phyloP scores from a whole-genome alignment of 2,888 invertebrate species.

The Rhingia rostrata region DNA sequence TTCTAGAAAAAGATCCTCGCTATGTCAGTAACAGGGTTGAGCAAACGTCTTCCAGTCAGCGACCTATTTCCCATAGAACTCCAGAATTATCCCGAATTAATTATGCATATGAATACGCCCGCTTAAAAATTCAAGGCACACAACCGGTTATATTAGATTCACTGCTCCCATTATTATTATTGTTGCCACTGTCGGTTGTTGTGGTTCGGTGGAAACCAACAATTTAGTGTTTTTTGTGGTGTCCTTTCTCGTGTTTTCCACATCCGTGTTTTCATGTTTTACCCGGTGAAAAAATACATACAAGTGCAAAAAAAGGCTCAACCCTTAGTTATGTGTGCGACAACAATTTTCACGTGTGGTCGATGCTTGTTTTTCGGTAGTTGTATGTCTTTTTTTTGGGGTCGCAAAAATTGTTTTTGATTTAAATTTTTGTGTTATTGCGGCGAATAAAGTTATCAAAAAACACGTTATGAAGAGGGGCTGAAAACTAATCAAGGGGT shows the following conservation, averaged over 20 bases:
- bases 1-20: constrained; percentile 25
- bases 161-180: constrained; percentile 42
- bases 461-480: neutral
- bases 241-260: constrained; percentile 46
- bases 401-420: constrained; percentile 66
- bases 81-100: constrained; percentile 57
- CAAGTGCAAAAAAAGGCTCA: constrained; percentile 11
- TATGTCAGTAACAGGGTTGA: constrained; percentile 26
- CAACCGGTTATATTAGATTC: constrained; percentile 41
- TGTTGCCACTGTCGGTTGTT: constrained; percentile 8
- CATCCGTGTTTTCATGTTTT: constrained; percentile 39
- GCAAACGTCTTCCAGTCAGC: constrained; percentile 40
- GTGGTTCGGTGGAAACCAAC: constrained; percentile 42
- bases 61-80: constrained; percentile 44
- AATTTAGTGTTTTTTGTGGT: constrained; percentile 56
- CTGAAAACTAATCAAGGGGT: constrained; percentile 53
- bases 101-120: constrained; percentile 62
- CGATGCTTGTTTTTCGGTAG: constrained; percentile 48
- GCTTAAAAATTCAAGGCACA: constrained; percentile 45
- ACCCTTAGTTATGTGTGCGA: constrained; percentile 62
- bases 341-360: constrained; percentile 70
- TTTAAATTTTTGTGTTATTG: constrained; percentile 66
- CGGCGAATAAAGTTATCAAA: constrained; percentile 64
- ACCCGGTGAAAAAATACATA: constrained; percentile 1
- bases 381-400: constrained; percentile 57